These are phyloP conservation scores for Notothenia rossii DNA, from an alignment of 2,113 vertebrate genomes.

Conservation along the genomic window DNA sequence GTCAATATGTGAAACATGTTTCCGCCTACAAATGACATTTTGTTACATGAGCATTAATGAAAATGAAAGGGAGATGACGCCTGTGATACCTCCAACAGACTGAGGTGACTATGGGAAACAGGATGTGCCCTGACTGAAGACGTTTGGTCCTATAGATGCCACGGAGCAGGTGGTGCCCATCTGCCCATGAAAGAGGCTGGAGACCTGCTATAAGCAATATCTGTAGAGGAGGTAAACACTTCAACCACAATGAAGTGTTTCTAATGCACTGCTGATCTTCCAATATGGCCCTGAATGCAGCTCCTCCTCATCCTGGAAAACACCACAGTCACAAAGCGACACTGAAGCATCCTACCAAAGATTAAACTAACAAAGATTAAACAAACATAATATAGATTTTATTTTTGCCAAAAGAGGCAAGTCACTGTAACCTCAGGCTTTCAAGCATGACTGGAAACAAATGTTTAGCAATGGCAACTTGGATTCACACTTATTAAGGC, in stretches of 20 bases:
- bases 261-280: not conserved
- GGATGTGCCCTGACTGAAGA: not conserved
- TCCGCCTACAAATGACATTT: not conserved
- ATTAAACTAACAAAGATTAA: too few species aligned
- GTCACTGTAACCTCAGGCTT: not conserved
- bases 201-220: not conserved
- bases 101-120: not conserved
- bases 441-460: not conserved
- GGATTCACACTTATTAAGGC: not conserved
- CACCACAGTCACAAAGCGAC: not conserved
- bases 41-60: not conserved
- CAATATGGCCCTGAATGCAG: not conserved
- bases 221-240: not conserved
- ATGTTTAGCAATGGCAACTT: not conserved
- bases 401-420: not conserved
- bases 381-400: not conserved
- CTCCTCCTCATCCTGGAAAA: not conserved
- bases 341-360: not conserved
- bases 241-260: slow-evolving; percentile 19
- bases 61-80: not conserved
- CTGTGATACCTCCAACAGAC: not conserved
- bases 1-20: not conserved
- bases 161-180: slow-evolving; percentile 32
- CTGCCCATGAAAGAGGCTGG: slow-evolving; percentile 15
- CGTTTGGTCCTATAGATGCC: not conserved